These are phyloP conservation scores for Hyperoplus lanceolatus DNA, from an alignment of 2,797 vertebrate species.

Conservation along the genomic window DNA sequence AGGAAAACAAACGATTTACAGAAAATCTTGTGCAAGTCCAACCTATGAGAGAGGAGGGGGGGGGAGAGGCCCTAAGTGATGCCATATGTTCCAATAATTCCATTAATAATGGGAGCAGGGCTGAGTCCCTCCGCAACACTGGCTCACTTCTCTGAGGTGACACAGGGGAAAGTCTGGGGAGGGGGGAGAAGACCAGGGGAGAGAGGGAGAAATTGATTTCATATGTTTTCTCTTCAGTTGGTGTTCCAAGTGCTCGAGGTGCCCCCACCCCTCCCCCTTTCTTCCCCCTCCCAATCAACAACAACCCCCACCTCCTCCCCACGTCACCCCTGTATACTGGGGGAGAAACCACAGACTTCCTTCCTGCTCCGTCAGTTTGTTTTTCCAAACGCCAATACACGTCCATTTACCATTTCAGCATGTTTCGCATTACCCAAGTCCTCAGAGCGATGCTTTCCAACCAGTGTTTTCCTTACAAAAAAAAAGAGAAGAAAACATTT, in stretches of 20 bases:
- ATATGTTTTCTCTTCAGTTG: conserved; percentile 78
- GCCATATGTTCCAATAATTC: conserved; percentile 86
- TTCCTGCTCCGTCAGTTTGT: conserved; percentile 77
- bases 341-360: conserved; percentile 81
- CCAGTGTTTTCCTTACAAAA: conserved; percentile 18
- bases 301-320: conserved; percentile 53
- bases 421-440: conserved; percentile 66
- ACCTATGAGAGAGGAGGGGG: conserved; percentile 56
- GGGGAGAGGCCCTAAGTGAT: conserved; percentile 80
- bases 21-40: conserved; percentile 68
- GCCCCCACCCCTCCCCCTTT: conserved; percentile 4
- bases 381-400: conserved; percentile 77
- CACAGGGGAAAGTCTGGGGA: conserved; percentile 68
- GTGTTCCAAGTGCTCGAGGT: conserved; percentile 59
- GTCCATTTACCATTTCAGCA: conserved; percentile 68
- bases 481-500: no score
- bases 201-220: conserved; percentile 82
- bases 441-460: conserved; percentile 41
- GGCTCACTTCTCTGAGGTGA: conserved; percentile 84
- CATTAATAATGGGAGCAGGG: conserved; percentile 82
- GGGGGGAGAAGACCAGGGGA: conserved; percentile 45
- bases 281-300: conserved; percentile 55
- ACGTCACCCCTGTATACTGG: conserved; percentile 71
- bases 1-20: conserved; percentile 76
- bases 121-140: conserved; percentile 78